Conservation (phyloP, 2,888 invertebrate species). For the Eupithecia centaureata region DNA sequence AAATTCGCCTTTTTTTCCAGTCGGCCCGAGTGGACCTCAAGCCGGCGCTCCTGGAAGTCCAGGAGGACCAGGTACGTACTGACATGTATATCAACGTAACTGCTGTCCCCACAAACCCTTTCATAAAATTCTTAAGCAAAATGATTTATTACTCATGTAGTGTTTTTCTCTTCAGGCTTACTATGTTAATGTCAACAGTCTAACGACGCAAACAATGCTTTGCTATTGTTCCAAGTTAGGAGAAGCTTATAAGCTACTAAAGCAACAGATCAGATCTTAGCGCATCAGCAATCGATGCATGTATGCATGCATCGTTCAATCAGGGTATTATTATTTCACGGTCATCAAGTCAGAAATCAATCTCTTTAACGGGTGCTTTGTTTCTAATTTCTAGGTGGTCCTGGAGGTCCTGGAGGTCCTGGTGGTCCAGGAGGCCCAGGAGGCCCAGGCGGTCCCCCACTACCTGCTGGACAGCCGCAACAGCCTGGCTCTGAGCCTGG, state of each 20-base stretch:
- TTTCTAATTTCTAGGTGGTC: slow-evolving; percentile 24
- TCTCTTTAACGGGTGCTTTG: not conserved
- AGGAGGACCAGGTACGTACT: slow-evolving; percentile 2
- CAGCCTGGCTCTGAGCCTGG: slow-evolving; percentile 55
- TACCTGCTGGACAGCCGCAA: slow-evolving; percentile 37
- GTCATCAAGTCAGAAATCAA: not conserved
- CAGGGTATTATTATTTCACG: not conserved
- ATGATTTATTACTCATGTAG: too few relatives aligned
- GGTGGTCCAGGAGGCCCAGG: slow-evolving; percentile 39
- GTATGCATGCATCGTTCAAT: not conserved
- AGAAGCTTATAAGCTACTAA: too few relatives aligned
- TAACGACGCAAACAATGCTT: too few relatives aligned
- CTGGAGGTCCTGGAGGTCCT: not conserved
- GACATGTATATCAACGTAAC: not conserved
- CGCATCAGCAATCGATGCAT: too few relatives aligned
- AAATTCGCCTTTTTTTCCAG: not conserved
- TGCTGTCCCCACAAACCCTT: not conserved
- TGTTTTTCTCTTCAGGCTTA: too few relatives aligned
- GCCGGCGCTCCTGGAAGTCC: not conserved
- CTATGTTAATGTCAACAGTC: too few relatives aligned
- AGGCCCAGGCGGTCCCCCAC: slow-evolving; percentile 20
- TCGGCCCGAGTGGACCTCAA: not conserved
- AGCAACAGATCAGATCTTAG: too few relatives aligned
- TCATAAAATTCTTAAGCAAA: not conserved
- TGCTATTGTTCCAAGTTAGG: too few relatives aligned